Percentiles rank a stretch among this genome's conserved stretches.
phyloP scores from a whole-genome alignment of 2,797 vertebrate species.

The Periophthalmus magnuspinnatus region DNA sequence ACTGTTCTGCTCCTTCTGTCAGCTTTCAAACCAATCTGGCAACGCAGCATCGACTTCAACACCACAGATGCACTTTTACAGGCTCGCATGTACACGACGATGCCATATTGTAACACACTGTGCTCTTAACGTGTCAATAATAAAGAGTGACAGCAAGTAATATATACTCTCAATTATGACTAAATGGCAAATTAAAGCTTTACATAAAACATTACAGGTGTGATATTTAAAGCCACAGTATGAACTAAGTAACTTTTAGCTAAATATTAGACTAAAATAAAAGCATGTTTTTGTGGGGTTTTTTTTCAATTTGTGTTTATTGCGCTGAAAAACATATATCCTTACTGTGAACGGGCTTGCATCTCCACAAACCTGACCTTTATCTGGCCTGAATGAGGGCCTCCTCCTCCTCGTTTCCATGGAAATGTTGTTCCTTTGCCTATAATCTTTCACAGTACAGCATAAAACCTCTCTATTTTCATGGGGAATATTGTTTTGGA shows the following conservation, averaged over 20 bases:
- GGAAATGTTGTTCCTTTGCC: no score
- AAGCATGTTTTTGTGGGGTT: no score
- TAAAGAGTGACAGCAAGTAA: background rate
- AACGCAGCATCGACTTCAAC: slow-evolving; percentile 55
- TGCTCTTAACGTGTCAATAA: background rate
- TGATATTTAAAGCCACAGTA: background rate
- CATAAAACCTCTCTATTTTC: no score
- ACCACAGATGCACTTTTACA: background rate
- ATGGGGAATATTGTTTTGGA: no score
- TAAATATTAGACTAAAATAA: no score
- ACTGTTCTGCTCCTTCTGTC: slow-evolving; percentile 98
- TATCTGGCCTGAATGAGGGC: no score
- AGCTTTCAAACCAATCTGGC: slow-evolving; percentile 95
- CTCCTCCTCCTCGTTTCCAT: no score
- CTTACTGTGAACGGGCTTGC: no score
- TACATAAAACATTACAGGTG: background rate
- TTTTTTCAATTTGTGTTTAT: no score
- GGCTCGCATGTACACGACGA: background rate
- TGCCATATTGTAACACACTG: background rate
- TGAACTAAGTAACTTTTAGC: background rate
- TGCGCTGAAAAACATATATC: no score
- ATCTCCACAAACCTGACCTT: no score
- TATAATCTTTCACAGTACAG: no score
- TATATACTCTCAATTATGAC: background rate
- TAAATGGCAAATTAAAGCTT: background rate